Evolutionary conservation across 1,140 invertebrate genomes (phyloP).

Genomic region (Habropoda laboriosa): DNA sequence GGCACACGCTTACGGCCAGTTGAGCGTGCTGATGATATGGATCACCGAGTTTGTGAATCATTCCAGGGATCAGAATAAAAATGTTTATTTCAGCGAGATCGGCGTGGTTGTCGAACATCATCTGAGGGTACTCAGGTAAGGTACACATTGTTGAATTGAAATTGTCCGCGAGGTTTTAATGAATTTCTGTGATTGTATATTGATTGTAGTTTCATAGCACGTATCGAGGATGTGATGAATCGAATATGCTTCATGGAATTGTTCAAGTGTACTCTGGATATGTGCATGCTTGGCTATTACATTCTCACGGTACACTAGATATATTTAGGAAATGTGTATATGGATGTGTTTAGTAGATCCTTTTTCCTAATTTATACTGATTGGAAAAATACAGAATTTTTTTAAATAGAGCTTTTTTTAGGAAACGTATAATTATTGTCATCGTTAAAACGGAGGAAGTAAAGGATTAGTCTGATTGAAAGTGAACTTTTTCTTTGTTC

Average conservation of each 20-base stretch:
- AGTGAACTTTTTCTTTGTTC: too few relatives aligned
- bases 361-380: background rate
- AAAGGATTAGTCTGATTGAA: too few relatives aligned
- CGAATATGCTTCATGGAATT: conserved; percentile 65
- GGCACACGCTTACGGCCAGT: conserved; percentile 51
- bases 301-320: conserved; percentile 62
- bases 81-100: background rate
- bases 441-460: too few relatives aligned
- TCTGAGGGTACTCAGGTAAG: conserved; percentile 22
- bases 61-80: background rate
- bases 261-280: conserved; percentile 60
- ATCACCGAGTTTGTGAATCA: conserved; percentile 29
- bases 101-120: conserved; percentile 55
- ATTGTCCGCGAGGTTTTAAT: too few relatives aligned
- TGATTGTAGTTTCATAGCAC: conserved; percentile 57
- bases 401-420: too few relatives aligned
- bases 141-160: conserved; percentile 1
- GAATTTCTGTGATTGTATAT: background rate
- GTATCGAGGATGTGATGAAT: conserved; percentile 58
- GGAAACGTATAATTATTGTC: too few relatives aligned
- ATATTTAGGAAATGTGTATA: background rate
- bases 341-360: background rate
- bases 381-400: too few relatives aligned
- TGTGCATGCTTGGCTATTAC: conserved; percentile 69
- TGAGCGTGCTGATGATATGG: conserved; percentile 36